Conservation (phyloP, 1,140 invertebrate genomes). For the Plutomurus gul region DNA sequence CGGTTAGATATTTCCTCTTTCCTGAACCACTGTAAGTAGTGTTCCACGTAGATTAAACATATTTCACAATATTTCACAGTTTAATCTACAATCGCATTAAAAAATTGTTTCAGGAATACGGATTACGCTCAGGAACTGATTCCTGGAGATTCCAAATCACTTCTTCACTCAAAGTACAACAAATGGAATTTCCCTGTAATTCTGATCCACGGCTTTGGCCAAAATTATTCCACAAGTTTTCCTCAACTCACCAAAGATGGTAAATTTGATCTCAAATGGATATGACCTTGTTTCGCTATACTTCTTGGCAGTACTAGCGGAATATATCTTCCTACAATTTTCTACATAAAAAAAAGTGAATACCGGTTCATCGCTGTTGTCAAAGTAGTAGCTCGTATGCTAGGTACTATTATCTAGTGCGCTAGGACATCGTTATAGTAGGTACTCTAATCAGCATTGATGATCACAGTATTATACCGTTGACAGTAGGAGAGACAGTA, state of each 20-base stretch:
- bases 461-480: not conserved
- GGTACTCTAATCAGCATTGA: too few relatives aligned
- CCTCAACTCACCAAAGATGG: slow-evolving; percentile 46
- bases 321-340: not conserved
- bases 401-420: too few relatives aligned
- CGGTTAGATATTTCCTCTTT: slow-evolving; percentile 40
- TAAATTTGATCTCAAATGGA: not conserved
- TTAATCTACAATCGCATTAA: too few relatives aligned
- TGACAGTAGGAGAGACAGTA: not conserved
- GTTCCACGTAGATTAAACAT: not conserved
- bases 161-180: slow-evolving; percentile 40
- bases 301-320: not conserved
- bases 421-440: too few relatives aligned
- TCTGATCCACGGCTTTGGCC: slow-evolving; percentile 41
- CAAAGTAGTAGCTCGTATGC: too few relatives aligned
- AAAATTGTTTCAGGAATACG: slow-evolving; percentile 34
- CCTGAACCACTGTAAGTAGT: slow-evolving; percentile 35
- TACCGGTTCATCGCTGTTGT: too few relatives aligned
- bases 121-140: slow-evolving; percentile 40
- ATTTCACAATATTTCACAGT: not conserved
- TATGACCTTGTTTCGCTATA: slow-evolving; percentile 12
- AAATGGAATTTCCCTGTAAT: slow-evolving; percentile 45
- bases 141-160: slow-evolving; percentile 37
- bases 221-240: slow-evolving; percentile 43
- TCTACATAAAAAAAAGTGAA: not conserved